These are phyloP conservation scores for Dynastes hyllus DNA, from an alignment of 2,888 invertebrate species.

Conservation along the genomic window DNA sequence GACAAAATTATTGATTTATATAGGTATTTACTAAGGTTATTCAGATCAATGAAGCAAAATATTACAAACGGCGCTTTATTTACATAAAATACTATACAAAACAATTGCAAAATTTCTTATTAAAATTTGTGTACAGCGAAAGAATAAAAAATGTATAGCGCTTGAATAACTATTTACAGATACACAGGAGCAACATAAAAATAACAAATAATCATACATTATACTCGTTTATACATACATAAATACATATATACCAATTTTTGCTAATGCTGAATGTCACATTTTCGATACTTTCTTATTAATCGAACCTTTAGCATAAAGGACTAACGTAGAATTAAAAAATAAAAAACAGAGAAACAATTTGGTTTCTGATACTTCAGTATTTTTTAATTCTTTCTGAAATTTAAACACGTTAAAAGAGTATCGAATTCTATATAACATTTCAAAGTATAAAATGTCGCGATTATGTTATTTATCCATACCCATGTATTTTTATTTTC, in stretches of 20 bases:
- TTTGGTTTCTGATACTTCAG: no score
- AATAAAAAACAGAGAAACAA: no score
- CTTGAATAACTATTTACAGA: conserved; percentile 19
- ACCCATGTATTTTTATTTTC: conserved; percentile 26
- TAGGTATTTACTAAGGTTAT: not conserved
- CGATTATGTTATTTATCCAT: conserved; percentile 10
- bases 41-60: not conserved
- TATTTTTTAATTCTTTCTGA: not conserved
- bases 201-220: conserved; percentile 10
- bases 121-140: conserved; percentile 19
- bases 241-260: conserved; percentile 17
- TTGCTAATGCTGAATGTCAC: not conserved
- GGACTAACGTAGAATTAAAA: no score
- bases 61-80: conserved; percentile 46
- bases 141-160: conserved; percentile 34
- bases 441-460: not conserved
- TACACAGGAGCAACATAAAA: conserved; percentile 17
- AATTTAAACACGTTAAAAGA: not conserved
- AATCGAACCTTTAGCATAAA: not conserved
- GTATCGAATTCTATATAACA: not conserved
- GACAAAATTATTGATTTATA: no score
- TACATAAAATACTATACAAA: conserved; percentile 50
- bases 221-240: conserved; percentile 23
- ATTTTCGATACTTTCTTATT: not conserved
- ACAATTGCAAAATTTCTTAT: conserved; percentile 44